Evolutionary conservation across 2,797 vertebrate genomes (phyloP).

Genomic region (Cetoscarus ocellatus): DNA sequence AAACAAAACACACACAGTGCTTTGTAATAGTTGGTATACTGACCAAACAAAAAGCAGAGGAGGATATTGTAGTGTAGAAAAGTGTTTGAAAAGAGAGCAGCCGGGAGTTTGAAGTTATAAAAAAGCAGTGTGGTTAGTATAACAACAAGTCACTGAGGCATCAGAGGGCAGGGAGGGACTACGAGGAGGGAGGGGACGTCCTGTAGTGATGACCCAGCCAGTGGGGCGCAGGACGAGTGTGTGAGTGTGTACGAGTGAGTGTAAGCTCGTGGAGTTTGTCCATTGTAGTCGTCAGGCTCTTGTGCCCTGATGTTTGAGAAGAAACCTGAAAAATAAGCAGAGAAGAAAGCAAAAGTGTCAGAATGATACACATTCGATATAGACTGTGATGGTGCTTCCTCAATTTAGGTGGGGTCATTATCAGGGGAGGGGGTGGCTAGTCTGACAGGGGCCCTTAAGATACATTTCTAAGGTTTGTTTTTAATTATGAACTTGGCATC

Average conservation of each 20-base stretch:
- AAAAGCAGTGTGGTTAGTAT: constrained; percentile 80
- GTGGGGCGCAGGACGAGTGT: constrained; percentile 72
- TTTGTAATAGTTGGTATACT: constrained; percentile 42
- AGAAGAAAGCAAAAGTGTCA: constrained; percentile 21
- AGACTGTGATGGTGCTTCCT: neutral
- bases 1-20: constrained; percentile 30
- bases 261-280: constrained; percentile 58
- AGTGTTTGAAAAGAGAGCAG: constrained; percentile 73
- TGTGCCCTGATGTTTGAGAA: constrained; percentile 66
- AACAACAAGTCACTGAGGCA: constrained; percentile 82
- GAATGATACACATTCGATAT: neutral
- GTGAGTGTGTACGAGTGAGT: constrained; percentile 33
- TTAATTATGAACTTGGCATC: too few relatives aligned
- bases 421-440: too few relatives aligned
- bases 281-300: constrained; percentile 67
- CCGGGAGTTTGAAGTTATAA: constrained; percentile 65
- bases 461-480: too few relatives aligned
- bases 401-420: too few relatives aligned
- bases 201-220: constrained; percentile 79
- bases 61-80: constrained; percentile 80
- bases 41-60: constrained; percentile 31
- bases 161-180: constrained; percentile 67
- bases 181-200: constrained; percentile 48
- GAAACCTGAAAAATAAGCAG: constrained; percentile 58
- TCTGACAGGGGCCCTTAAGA: too few relatives aligned